Percentiles rank a stretch among this genome's conserved stretches.
Evolutionary conservation across 2,888 invertebrate genomes (phyloP).

Genomic region (Kryphioiulus occultus): DNA sequence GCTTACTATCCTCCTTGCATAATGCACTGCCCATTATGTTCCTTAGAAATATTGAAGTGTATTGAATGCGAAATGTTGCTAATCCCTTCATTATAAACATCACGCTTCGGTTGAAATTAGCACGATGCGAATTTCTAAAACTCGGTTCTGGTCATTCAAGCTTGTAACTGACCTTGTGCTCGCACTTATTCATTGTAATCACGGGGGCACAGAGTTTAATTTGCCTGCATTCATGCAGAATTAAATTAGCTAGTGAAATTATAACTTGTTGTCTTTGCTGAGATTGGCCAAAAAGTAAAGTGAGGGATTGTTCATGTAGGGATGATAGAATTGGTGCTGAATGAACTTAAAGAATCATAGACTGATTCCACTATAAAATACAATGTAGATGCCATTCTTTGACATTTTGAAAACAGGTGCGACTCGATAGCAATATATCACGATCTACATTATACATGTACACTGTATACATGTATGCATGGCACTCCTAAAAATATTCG

Average conservation of each 20-base stretch:
- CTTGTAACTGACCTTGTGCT: slow-evolving; percentile 8
- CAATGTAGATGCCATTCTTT: no score
- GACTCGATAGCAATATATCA: no score
- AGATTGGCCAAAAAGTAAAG: neutral
- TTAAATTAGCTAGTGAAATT: neutral
- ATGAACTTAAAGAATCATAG: no score
- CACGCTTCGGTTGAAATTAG: neutral
- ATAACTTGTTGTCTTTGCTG: neutral
- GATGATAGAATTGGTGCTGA: no score
- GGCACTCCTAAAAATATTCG: no score
- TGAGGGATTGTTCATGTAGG: no score
- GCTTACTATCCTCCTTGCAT: neutral
- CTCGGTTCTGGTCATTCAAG: neutral
- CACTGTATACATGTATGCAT: no score
- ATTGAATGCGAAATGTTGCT: neutral
- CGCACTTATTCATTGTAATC: neutral
- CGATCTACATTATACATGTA: no score
- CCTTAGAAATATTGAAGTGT: neutral
- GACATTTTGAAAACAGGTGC: no score
- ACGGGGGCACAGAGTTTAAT: neutral
- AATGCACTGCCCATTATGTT: neutral
- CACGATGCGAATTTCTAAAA: neutral
- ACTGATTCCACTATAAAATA: no score
- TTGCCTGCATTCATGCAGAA: neutral
- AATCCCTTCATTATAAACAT: slow-evolving; percentile 26